Base-by-base conservation (phyloP, 1,140 invertebrate genomes). In the Diprion similis region DNA sequence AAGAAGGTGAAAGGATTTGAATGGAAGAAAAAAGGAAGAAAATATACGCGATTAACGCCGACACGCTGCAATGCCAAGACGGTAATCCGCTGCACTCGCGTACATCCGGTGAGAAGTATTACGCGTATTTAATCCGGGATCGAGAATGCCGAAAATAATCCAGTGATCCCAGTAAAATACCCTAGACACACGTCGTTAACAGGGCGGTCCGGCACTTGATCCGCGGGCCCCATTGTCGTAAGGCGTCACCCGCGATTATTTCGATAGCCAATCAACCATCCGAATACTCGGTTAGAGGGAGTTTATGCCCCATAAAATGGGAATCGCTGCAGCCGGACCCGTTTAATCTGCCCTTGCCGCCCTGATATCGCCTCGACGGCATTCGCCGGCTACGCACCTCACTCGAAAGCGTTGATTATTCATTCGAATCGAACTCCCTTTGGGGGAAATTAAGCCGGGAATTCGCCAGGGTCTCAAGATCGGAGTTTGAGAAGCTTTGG, bases 301-400 rank as follows among this genome's bases (percentile, higher is more conserved):
- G 69, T 80, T 82, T 79, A 80, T 80, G 75, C 37, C 67, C 77
- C 78, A 81, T 82, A 80, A 82, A 82, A 81, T 75, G 66, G 71
- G 72, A 77, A 82, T 78, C 77, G 74, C 18, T 45, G 13, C 24
- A 37, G 24, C 13, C 59, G 66, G 37, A 68, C 18, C 66, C 66
- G 66, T 45, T 68, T 11, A 64, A 15, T 64, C 59, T 17, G 59
- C 59, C 13, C 59, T 15, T 37, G 24, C 24, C 24, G 24, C 24
- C 24, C 24, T 37, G 24, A 37, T 4, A 37, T 37, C 24, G 24
- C 24, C 24, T 37, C 24, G 24, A 3, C 24, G 24, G 24, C 24
- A 6, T 37, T 37, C 24, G 24, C 24, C 24, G 24, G 24, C 24
- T 37, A 6, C 24, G 24, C 24, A 37, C 24, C 24, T 37, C 24